phyloP scores from a whole-genome alignment of 2,113 vertebrate species.

The Clarias batrachus region DNA sequence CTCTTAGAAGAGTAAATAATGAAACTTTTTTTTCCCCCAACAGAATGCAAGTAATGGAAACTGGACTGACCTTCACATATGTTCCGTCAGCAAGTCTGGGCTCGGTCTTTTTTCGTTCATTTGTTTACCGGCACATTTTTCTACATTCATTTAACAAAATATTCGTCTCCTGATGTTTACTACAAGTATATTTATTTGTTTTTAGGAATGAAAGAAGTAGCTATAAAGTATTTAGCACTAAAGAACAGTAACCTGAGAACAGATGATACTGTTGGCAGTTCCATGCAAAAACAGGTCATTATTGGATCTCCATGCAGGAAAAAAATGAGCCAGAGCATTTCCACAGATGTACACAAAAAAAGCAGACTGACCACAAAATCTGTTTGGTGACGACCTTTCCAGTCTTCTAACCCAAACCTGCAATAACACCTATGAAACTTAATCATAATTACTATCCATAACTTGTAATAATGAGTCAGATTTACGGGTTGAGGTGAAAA shows the following conservation, averaged over 20 bases:
- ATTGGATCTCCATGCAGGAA: not conserved
- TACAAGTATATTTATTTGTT: not conserved
- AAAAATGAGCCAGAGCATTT: conserved; percentile 7
- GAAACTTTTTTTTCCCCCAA: not conserved
- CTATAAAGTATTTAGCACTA: not conserved
- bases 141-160: conserved; percentile 4
- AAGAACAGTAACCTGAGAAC: not conserved
- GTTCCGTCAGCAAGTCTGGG: conserved; percentile 14
- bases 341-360: not conserved
- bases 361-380: conserved; percentile 5
- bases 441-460: not conserved
- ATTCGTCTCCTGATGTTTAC: not conserved
- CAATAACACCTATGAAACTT: not conserved
- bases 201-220: not conserved
- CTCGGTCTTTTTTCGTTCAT: not conserved
- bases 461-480: not conserved
- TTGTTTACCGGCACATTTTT: conserved; percentile 4
- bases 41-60: conserved; percentile 1
- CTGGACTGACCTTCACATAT: conserved; percentile 18
- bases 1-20: not conserved
- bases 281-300: not conserved
- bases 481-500: not conserved
- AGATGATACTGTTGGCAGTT: not conserved
- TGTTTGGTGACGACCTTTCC: not conserved
- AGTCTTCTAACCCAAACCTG: not conserved